Base-by-base conservation (phyloP, 2,888 invertebrate genomes). In the Mycogona germanica region DNA sequence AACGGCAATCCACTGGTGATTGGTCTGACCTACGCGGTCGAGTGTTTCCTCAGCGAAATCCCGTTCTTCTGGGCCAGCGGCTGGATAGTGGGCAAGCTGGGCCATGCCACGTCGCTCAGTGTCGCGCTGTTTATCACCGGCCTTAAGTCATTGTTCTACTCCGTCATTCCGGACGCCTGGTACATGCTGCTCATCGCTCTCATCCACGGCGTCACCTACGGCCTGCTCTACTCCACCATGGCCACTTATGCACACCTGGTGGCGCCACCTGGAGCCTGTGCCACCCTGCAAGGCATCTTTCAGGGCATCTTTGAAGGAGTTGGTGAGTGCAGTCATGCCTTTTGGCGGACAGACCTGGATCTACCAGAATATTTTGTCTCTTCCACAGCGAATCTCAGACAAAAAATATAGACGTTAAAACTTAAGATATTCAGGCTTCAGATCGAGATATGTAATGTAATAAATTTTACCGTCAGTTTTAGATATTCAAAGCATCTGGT, bases 221-320 rank as follows among this genome's bases (percentile, higher is more conserved):
- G 92, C 21, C 77, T 91, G 66, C 85, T 86, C 64, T 91, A 88
- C 65, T 78, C 60, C 9, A 82, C 87, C 9, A 87, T 89, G 86
- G 81, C 87, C 19, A 86, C 87, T 0, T 89, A 88, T 69, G 88
- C 88, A 0, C 85, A 81, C 65, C 78, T 84, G 58, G 78, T 87
- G 1, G 82, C 88, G 1, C 87, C 87, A 1, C 77, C 81, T 0
- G 89, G 88, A 12, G 85, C 85, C 0, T 85, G 87, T 69, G 85
- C 88, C 0, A 89, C 91, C 14, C 80, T 89, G 64, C 87, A 87
- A 76, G 89, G 89, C 51, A 71, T 91, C 40, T 82, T 88, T 29
- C 87, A 89, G 14, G 87, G 87, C 2, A 74, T 87, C 45, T 91
- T 88, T 66, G 89, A 91, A 72, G 89, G 89, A 17, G 73, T 88